Conservation (phyloP, 2,797 vertebrate species). For the Acipenser transmontanus region DNA sequence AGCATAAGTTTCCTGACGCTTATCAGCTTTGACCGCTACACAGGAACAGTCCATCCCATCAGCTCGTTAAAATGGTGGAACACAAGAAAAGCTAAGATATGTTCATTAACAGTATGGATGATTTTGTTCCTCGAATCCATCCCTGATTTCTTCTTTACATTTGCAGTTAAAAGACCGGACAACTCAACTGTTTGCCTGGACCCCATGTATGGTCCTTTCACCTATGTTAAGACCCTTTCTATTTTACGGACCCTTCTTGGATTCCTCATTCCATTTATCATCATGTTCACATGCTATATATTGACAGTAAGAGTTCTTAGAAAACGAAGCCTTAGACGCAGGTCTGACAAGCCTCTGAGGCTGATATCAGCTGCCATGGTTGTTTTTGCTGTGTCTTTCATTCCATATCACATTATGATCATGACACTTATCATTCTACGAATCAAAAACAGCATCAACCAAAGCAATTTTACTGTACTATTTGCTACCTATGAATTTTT, state of each 20-base stretch:
- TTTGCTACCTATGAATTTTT: constrained; percentile 53
- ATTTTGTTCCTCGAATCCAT: constrained; percentile 39
- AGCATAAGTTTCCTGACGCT: constrained; percentile 69
- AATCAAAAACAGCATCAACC: constrained; percentile 35
- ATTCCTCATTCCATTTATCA: constrained; percentile 54
- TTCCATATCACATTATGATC: constrained; percentile 64
- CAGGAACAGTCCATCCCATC: constrained; percentile 63
- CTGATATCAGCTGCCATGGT: constrained; percentile 59
- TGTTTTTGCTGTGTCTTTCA: constrained; percentile 61
- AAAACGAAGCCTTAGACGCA: constrained; percentile 30
- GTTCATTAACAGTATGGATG: constrained; percentile 49
- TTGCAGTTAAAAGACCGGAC: constrained; percentile 21
- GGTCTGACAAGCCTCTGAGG: constrained; percentile 48
- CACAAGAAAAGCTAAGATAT: constrained; percentile 54
- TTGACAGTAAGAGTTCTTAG: constrained; percentile 50
- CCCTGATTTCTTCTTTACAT: constrained; percentile 52
- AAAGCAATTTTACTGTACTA: constrained; percentile 40
- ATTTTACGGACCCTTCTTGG: constrained; percentile 49
- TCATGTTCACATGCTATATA: constrained; percentile 56
- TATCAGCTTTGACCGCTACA: constrained; percentile 66
- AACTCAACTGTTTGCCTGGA: constrained; percentile 36
- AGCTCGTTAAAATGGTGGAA: constrained; percentile 64
- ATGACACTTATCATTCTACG: constrained; percentile 52
- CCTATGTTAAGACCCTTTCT: constrained; percentile 36
- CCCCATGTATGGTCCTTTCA: constrained; percentile 39